phyloP scores from a whole-genome alignment of 2,888 invertebrate species.

The Belgica antarctica region DNA sequence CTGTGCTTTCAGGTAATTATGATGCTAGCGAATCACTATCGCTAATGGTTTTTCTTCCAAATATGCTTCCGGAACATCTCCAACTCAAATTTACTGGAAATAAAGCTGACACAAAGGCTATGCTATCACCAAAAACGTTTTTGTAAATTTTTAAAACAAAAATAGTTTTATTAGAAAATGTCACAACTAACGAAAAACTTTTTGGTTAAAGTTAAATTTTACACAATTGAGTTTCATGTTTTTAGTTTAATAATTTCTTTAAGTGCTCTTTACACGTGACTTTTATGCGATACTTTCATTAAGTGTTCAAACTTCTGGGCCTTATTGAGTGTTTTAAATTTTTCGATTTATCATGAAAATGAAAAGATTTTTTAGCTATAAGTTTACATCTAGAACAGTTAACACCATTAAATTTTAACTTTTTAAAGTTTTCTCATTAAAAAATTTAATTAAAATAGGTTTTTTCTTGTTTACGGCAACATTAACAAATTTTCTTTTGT shows the following conservation, averaged over 20 bases:
- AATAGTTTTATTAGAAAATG: background rate
- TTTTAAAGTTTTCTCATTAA: constrained; percentile 25
- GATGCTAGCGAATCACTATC: no score
- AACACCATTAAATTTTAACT: constrained; percentile 34
- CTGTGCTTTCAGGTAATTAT: no score
- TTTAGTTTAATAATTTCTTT: background rate
- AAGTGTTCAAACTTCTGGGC: background rate
- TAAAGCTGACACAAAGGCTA: no score
- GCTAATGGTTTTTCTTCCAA: no score
- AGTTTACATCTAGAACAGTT: constrained; percentile 37
- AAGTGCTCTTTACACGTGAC: background rate
- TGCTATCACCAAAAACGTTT: no score
- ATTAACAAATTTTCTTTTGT: constrained; percentile 7
- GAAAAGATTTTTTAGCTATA: background rate
- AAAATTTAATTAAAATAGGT: constrained; percentile 18
- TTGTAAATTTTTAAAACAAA: background rate
- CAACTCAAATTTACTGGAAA: no score
- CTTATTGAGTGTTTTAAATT: background rate
- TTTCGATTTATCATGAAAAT: background rate
- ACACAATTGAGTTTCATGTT: no score
- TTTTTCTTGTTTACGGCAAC: constrained; percentile 28
- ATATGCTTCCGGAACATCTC: no score
- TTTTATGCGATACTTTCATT: background rate
- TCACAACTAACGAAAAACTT: background rate
- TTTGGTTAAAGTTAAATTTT: background rate